Percentiles rank a stretch among this genome's conserved stretches.
Evolutionary conservation across 2,113 vertebrate species (phyloP).

Genomic region (Otus sunia): DNA sequence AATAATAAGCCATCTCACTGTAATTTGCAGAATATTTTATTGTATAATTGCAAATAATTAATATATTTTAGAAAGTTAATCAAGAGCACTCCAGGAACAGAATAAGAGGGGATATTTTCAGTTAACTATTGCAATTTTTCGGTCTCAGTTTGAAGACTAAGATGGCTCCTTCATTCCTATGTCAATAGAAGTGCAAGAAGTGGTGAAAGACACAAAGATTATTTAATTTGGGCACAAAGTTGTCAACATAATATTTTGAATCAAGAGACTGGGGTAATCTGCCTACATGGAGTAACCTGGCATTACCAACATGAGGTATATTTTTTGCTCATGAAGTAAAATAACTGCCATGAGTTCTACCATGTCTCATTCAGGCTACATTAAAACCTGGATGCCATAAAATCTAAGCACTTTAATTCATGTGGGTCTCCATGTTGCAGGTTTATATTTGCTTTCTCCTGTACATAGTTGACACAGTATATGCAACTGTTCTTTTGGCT

Average conservation of each 20-base stretch:
- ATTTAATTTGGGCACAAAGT: not conserved
- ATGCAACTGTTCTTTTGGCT: not conserved
- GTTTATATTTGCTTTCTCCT: not conserved
- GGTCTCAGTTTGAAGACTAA: not conserved
- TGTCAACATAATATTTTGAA: not conserved
- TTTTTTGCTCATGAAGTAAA: not conserved
- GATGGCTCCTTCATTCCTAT: not conserved
- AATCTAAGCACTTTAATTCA: not conserved
- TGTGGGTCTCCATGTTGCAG: not conserved
- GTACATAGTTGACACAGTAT: not conserved
- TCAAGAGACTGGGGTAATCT: not conserved
- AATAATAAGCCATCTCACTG: not conserved
- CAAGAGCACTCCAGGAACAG: not conserved
- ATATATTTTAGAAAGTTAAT: not conserved
- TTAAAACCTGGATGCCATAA: not conserved
- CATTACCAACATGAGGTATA: not conserved
- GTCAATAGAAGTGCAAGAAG: not conserved
- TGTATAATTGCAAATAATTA: not conserved
- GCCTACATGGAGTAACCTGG: not conserved
- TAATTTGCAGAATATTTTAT: not conserved
- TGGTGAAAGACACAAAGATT: not conserved
- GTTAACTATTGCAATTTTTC: not conserved
- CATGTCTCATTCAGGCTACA: not conserved
- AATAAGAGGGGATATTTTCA: not conserved
- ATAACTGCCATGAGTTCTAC: not conserved